Percentiles rank a stretch among this genome's conserved stretches.
phyloP scores from a whole-genome alignment of 2,888 invertebrate genomes.

The Mythimna pallens region DNA sequence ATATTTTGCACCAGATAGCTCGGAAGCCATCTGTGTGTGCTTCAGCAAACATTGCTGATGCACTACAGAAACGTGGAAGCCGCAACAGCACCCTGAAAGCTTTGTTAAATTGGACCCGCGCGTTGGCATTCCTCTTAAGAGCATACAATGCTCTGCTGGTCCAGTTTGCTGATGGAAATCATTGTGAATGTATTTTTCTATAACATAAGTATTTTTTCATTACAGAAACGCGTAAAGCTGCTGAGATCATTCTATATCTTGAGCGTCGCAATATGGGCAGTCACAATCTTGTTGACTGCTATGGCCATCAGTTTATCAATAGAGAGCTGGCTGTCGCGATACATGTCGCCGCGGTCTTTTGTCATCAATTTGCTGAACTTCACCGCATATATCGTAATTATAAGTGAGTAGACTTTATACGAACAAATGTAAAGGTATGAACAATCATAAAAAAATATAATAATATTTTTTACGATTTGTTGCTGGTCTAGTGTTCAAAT shows the following conservation, averaged over 20 bases:
- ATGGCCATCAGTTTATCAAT: constrained; percentile 12
- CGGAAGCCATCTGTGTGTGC: too few species aligned
- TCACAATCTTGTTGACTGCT: constrained; percentile 16
- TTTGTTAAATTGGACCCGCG: too few species aligned
- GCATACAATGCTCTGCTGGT: too few species aligned
- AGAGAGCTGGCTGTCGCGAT: constrained; percentile 30
- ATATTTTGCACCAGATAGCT: too few species aligned
- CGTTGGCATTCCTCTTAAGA: too few species aligned
- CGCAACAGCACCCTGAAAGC: too few species aligned
- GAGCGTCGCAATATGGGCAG: constrained; percentile 34
- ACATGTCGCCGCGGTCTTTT: constrained; percentile 3
- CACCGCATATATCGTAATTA: constrained; percentile 8
- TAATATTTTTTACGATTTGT: not conserved
- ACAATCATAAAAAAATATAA: too few species aligned
- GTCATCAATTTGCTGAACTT: constrained; percentile 36
- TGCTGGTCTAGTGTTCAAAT: too few species aligned
- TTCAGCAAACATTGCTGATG: too few species aligned
- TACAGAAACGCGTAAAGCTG: constrained; percentile 59
- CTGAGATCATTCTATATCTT: constrained; percentile 51
- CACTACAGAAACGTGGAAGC: too few species aligned
- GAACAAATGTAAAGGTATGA: too few species aligned
- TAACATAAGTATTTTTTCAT: constrained; percentile 13
- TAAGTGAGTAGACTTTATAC: constrained; percentile 26
- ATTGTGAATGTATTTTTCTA: not conserved
- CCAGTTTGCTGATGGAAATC: too few species aligned